Percentiles rank a stretch among this genome's conserved stretches.
These are phyloP conservation scores for Xestia c-nigrum DNA, from an alignment of 2,888 invertebrate species.

Conservation along the genomic window DNA sequence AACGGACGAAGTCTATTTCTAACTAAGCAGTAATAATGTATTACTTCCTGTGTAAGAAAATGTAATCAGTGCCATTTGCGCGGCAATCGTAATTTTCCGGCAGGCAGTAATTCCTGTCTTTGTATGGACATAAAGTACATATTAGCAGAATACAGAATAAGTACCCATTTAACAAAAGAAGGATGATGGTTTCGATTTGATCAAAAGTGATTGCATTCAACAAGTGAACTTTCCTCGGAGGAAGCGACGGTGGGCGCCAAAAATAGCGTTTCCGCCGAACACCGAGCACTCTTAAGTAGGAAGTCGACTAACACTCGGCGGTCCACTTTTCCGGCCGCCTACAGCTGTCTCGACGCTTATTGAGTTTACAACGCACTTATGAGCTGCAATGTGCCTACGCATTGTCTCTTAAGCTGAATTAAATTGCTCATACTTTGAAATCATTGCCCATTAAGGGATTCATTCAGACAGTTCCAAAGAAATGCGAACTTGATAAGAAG, in stretches of 20 bases:
- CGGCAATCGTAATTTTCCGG: conserved; percentile 57
- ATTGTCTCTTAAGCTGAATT: conserved; percentile 86
- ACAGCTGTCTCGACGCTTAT: conserved; percentile 87
- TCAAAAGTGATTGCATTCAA: conserved; percentile 78
- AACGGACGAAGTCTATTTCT: conserved; percentile 51
- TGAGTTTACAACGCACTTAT: conserved; percentile 89
- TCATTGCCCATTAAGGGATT: conserved; percentile 78
- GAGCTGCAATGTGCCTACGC: conserved; percentile 87
- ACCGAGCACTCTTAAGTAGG: conserved; percentile 87
- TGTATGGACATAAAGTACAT: conserved; percentile 35
- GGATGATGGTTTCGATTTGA: conserved; percentile 66
- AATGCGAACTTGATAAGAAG: conserved; percentile 45
- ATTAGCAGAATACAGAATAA: conserved; percentile 10
- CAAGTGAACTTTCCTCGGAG: conserved; percentile 87
- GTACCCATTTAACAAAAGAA: conserved; percentile 58
- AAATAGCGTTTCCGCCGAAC: conserved; percentile 89
- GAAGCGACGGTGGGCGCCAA: conserved; percentile 89
- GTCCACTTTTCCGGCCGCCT: conserved; percentile 88
- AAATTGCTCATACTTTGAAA: conserved; percentile 87
- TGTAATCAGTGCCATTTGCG: conserved; percentile 58
- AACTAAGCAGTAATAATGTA: conserved; percentile 39
- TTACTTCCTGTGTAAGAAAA: conserved; percentile 64
- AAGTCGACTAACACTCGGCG: conserved; percentile 85
- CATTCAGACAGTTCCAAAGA: conserved; percentile 64
- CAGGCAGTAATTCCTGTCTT: conserved; percentile 43